These are phyloP conservation scores for Metopolophium dirhodum DNA, from an alignment of 1,140 invertebrate species.

Conservation along the genomic window DNA sequence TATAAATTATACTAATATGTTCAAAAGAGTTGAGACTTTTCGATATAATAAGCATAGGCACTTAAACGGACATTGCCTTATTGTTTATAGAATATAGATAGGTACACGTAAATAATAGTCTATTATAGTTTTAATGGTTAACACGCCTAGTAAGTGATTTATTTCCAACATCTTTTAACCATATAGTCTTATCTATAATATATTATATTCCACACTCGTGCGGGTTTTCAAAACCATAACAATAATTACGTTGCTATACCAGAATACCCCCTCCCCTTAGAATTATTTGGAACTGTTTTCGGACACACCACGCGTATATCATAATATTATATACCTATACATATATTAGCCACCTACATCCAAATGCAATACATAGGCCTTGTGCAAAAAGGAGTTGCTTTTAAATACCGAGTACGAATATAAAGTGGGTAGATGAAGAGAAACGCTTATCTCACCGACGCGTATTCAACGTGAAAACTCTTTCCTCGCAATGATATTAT, in stretches of 20 bases:
- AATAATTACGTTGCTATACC: neutral
- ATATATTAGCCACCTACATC: neutral
- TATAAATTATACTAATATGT: neutral
- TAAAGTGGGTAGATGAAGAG: slow-evolving; percentile 31
- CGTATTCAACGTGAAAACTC: neutral
- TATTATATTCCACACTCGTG: neutral
- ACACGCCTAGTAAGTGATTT: neutral
- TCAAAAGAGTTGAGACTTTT: neutral
- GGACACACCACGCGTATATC: neutral
- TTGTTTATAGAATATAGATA: neutral
- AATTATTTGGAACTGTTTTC: neutral
- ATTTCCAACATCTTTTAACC: neutral
- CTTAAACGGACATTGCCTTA: neutral
- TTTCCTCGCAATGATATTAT: neutral
- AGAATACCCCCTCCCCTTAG: too few relatives aligned
- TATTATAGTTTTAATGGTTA: slow-evolving; percentile 1
- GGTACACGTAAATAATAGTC: neutral
- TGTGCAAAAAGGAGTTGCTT: neutral
- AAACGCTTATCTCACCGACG: slow-evolving; percentile 22
- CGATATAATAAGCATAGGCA: neutral
- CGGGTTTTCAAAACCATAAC: neutral
- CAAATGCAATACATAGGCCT: slow-evolving; percentile 14
- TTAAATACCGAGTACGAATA: neutral
- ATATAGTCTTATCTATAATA: neutral
- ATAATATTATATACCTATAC: neutral